Evolutionary conservation across 2,113 vertebrate species (phyloP), one percentile per base, ranked within the genome.

Genomic region (Equus quagga): DNA sequence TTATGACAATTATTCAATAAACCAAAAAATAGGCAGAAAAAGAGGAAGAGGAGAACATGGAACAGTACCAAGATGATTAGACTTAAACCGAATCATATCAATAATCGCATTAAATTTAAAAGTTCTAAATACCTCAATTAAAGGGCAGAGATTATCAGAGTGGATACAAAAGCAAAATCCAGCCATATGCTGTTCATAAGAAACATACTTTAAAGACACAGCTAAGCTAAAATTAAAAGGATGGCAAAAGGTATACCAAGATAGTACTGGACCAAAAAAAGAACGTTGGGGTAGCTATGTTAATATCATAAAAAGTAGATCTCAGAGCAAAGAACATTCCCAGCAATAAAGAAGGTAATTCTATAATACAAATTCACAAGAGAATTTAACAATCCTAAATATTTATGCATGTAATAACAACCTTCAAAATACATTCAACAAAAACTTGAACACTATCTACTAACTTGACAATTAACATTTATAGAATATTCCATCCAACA

Each of bases 111-210:
- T 64, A 81, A 92, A 81, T 76, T n/a, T 73, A 83, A 80, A 96
- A 83, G 54, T 44, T 87, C 81, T 28, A 78, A 73, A 86, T 14
- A 87, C 24, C 46, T 89, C 17, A 82, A 26, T 60, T 78, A 82
- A 91, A 94, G 92, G 46, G 41, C 44, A 95, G 62, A 87, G 49
- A 80, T 56, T 89, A 78, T 86, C 36, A 49, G 58, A 81, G 26
- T 67, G 11, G 8, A 36, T 36, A 69, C 36, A 89, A 75, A 51
- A 69, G 9, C 24, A 88, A 94, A 82, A 64, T n/a, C 5, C 33
- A 96, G 44, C 41, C 36, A 58, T 33, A 26, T 26, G 23, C 15
- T 67, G 2, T 33, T 85, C 90, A 54, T 86, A 60, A 67, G 31
- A 92, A 84, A 88, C 33, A 84, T 3, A 78, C 36, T 84, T 94